Percentiles rank a stretch among this genome's conserved stretches.
These are phyloP conservation scores for Xyrichtys novacula DNA, from an alignment of 2,797 vertebrate species.

Conservation along the genomic window DNA sequence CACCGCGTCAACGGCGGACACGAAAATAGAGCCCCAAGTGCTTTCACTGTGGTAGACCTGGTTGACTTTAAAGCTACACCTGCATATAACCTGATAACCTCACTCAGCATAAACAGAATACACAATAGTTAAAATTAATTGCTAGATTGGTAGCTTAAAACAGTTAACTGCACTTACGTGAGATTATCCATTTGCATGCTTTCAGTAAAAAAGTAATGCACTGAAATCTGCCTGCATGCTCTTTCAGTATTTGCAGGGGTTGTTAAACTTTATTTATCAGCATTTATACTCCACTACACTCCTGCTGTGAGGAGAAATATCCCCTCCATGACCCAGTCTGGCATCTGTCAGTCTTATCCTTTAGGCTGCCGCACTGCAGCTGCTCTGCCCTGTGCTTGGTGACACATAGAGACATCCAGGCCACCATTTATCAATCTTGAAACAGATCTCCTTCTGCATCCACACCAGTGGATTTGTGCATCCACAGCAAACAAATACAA, in stretches of 20 bases:
- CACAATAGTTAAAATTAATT: no score
- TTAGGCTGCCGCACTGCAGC: constrained; percentile 40
- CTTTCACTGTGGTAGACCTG: no score
- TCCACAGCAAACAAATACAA: constrained; percentile 12
- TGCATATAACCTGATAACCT: no score
- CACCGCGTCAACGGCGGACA: no score
- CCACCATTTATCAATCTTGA: constrained; percentile 16
- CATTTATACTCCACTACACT: constrained; percentile 11
- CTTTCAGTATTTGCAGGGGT: not conserved
- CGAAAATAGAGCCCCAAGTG: no score
- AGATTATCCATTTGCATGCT: not conserved
- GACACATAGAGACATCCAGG: constrained; percentile 5
- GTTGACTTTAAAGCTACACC: no score
- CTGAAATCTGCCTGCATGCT: not conserved
- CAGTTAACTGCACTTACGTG: not conserved
- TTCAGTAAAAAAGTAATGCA: not conserved
- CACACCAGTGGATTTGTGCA: not conserved
- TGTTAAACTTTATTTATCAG: constrained; percentile 21
- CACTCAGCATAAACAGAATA: no score
- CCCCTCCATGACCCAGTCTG: constrained; percentile 4
- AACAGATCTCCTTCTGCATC: constrained; percentile 18
- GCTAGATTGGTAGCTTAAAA: no score
- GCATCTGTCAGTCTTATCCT: constrained; percentile 44
- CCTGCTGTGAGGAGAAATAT: constrained; percentile 21
- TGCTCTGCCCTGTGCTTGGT: constrained; percentile 27